Percentiles rank a stretch among this genome's conserved stretches.
These are phyloP conservation scores for Rhinolophus ferrumequinum DNA, from an alignment of 2,113 vertebrate genomes.

Conservation along the genomic window DNA sequence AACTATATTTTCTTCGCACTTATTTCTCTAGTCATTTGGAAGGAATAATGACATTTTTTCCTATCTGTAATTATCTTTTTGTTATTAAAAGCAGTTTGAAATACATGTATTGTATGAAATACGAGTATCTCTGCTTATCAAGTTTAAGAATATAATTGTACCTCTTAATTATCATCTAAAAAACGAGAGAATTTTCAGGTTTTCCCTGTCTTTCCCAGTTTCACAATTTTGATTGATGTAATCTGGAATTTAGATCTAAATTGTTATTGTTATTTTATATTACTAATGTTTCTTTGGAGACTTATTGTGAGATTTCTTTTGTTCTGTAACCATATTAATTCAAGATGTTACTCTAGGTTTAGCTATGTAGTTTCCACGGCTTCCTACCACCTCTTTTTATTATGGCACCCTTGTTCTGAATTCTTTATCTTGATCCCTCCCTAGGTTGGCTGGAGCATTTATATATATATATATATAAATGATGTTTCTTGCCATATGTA, in stretches of 20 bases:
- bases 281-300: constrained; percentile 20
- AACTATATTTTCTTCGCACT: neutral
- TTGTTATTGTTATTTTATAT: constrained; percentile 34
- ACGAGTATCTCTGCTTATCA: neutral
- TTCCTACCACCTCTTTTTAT: neutral
- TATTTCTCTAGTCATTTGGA: constrained; percentile 13
- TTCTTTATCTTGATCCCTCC: neutral
- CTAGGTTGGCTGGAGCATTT: neutral
- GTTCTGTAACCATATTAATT: neutral
- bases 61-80: neutral
- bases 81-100: constrained; percentile 8
- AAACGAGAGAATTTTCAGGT: neutral
- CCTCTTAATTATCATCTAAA: constrained; percentile 6
- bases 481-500: too few relatives aligned
- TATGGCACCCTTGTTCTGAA: neutral
- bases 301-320: constrained; percentile 27
- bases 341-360: neutral
- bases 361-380: neutral
- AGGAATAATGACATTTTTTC: constrained; percentile 30
- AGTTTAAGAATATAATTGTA: neutral
- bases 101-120: neutral
- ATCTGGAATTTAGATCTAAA: neutral
- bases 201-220: neutral
- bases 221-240: neutral
- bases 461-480: too few relatives aligned